Conservation (phyloP, 1,140 invertebrate species). For the Macrostomum lignano region DNA sequence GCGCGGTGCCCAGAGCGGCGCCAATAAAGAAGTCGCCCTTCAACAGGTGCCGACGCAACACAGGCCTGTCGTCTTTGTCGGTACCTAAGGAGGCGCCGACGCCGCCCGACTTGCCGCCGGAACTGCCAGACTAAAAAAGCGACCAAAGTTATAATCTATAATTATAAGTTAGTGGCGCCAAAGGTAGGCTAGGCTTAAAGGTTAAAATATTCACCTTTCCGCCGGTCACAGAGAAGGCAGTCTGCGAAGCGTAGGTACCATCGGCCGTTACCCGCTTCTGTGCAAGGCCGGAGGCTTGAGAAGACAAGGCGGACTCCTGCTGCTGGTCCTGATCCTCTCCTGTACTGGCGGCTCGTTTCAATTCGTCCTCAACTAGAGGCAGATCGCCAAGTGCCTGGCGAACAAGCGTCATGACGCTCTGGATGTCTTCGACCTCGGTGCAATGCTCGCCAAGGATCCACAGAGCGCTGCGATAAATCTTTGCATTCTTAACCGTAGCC, state of each 20-base stretch:
- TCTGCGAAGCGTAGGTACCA: conserved; percentile 91
- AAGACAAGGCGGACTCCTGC: conserved; percentile 4
- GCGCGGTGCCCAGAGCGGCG: conserved; percentile 54
- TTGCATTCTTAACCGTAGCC: conserved; percentile 43
- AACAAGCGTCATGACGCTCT: conserved; percentile 45
- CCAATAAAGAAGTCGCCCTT: conserved; percentile 86
- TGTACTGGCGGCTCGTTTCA: conserved; percentile 33
- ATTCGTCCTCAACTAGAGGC: conserved; percentile 61
- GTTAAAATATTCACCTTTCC: too few relatives aligned
- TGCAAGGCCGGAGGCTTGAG: conserved; percentile 10
- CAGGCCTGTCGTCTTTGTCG: conserved; percentile 37
- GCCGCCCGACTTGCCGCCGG: background rate
- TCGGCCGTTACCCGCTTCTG: conserved; percentile 34
- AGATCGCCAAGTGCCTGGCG: conserved; percentile 50
- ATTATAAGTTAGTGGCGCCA: too few relatives aligned
- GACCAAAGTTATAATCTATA: too few relatives aligned
- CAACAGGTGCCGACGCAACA: conserved; percentile 55
- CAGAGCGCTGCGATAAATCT: conserved; percentile 64
- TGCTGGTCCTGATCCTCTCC: conserved; percentile 29
- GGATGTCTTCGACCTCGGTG: conserved; percentile 42
- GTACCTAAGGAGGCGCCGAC: conserved; percentile 6
- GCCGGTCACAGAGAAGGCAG: too few relatives aligned
- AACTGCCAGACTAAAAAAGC: too few relatives aligned
- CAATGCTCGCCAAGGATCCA: conserved; percentile 95
- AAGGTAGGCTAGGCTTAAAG: too few relatives aligned